Evolutionary conservation across 2,113 vertebrate species (phyloP), one percentile per base, ranked within the genome.

Genomic region (Cygnus atratus): DNA sequence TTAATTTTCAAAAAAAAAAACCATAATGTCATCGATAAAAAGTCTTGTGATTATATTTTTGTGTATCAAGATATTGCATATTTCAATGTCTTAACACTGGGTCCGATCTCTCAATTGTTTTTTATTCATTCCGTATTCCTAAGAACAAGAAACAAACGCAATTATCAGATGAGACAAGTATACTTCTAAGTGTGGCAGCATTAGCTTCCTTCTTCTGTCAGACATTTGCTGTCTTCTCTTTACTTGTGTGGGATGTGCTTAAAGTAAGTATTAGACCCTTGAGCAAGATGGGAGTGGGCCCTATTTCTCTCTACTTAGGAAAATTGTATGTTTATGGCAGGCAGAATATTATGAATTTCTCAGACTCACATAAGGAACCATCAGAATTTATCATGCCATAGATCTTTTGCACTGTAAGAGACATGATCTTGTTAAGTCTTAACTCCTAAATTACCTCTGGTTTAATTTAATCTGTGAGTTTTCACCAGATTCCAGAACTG

Each of bases 161-260:
- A 55, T 22, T 37, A 55, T 43, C n/a, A 39, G 39, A 18, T 0
- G 3, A 65, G 28, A 57, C 0, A 4, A 57, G 43, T 5, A 18
- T 2, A 24, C 26, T 77, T 87, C 9, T 5, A 1, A 41, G 81
- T 19, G 37, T 25, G 11, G 31, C 19, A 96, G 31, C 8, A 0
- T 37, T 75, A 0, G 0, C 48, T 21, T 41, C 43, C 37, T 50
- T 35, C 17, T 72, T 59, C 87, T 82, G 77, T 9, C 33, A 59
- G 37, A 77, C 3, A 79, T 9, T 28, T 54, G 28, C 46, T 39
- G 16, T 3, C 10, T 5, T 46, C 17, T 15, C 43, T 79, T 26
- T 26, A 41, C 11, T 33, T 39, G 22, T 10, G 21, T 39, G 43
- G 31, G 46, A 50, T n/a, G 16, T 26, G 21, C 39, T 91, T 75